Base-by-base conservation (phyloP, 2,797 vertebrate genomes). In the Mormyrus proboscirostris region DNA sequence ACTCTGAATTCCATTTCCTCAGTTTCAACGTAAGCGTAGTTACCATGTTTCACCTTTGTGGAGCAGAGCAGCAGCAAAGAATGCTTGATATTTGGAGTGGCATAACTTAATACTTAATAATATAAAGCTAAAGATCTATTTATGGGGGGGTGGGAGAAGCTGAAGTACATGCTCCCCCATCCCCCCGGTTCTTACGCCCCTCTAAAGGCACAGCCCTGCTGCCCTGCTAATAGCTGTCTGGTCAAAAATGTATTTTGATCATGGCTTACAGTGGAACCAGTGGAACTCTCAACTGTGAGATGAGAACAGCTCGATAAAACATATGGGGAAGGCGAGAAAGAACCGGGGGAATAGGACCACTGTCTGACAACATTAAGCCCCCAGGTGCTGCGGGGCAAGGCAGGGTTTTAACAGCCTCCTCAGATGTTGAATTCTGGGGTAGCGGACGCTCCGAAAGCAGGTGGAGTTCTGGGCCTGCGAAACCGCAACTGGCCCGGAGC, bases 331-430 rank as follows among this genome's bases (percentile, higher is more conserved):
- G 96, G 96, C 96, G 2, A 44, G 47, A 55, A 94, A 95, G 96
- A 95, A 94, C 92, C 57, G 93, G 93, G 93, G 94, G 94, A 94
- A 94, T 94, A 95, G 95, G 95, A 94, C 92, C 94, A 33, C 96
- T 96, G 96, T 97, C 96, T 97, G 96, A 96, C 96, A 97, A 96
- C 93, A 95, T 96, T 96, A 96, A 96, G 95, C 96, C 96, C 87
- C 90, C 95, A 95, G 95, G 95, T 95, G 95, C 96, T 96, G 95
- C 95, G 95, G 96, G 95, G 94, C 95, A 95, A 94, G 94, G 92
- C 93, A 94, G 94, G 94, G 95, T 94, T 96, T 96, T 96, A 95
- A 96, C 95, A 95, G 94, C 95, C 91, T 95, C 96, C 94, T 96
- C 95, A 96, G 96, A 96, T 96, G 96, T 96, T 95, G 95, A 94